Conservation (phyloP, 2,888 invertebrate genomes). For the Agrypnus murinus region DNA sequence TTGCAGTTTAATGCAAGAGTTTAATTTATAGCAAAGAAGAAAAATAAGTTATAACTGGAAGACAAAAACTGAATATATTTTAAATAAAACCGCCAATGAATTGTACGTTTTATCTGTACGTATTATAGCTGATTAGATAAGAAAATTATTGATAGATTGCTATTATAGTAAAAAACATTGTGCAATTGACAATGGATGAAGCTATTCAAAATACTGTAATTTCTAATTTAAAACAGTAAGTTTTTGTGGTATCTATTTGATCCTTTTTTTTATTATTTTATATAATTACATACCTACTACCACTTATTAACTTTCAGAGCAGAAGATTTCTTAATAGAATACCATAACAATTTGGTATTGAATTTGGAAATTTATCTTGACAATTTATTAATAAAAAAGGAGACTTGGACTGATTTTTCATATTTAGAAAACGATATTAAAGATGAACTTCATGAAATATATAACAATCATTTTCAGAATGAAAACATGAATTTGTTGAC, state of each 20-base stretch:
- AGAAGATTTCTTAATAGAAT: conserved; percentile 41
- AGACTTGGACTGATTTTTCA: conserved; percentile 9
- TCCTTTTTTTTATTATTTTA: background rate
- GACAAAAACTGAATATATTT: no score
- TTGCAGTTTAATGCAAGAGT: no score
- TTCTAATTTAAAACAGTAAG: conserved; percentile 24
- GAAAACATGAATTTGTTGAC: background rate
- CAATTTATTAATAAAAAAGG: background rate
- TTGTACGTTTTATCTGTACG: no score
- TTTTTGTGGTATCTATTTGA: background rate
- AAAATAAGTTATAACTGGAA: no score
- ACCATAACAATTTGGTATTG: background rate
- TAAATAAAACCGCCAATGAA: no score
- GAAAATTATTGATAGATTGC: no score
- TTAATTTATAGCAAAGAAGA: no score
- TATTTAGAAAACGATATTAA: conserved; percentile 18
- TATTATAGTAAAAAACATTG: background rate
- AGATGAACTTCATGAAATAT: background rate
- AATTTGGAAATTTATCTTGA: background rate
- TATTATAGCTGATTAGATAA: no score
- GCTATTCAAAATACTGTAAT: background rate
- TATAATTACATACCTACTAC: background rate
- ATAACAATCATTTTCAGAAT: background rate
- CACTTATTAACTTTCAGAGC: conserved; percentile 38
- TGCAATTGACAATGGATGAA: conserved; percentile 6